These are phyloP conservation scores for Drosophila kohkoa DNA, from an alignment of 1,140 invertebrate genomes.

Conservation along the genomic window DNA sequence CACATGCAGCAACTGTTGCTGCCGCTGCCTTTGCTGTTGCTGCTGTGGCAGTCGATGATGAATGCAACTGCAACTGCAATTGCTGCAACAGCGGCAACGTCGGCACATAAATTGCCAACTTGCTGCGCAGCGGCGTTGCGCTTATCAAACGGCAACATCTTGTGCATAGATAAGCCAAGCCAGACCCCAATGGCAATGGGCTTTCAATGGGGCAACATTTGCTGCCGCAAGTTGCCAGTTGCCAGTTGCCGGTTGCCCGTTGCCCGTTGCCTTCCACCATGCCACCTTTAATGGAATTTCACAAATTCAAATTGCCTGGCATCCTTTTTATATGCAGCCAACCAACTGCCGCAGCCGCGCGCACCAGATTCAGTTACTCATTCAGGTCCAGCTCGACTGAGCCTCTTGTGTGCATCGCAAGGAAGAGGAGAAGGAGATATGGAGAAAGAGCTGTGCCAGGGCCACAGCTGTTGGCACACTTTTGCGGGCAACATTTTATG, in stretches of 20 bases:
- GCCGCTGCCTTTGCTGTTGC: neutral
- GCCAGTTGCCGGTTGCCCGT: slow-evolving; percentile 10
- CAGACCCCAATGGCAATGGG: slow-evolving; percentile 23
- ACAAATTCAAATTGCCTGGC: slow-evolving; percentile 82
- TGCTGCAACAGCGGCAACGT: slow-evolving; percentile 25
- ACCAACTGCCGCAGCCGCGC: slow-evolving; percentile 18
- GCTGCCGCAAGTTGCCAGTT: slow-evolving; percentile 29
- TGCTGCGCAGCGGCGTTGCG: slow-evolving; percentile 61
- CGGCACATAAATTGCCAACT: slow-evolving; percentile 76
- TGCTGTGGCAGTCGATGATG: slow-evolving; percentile 50
- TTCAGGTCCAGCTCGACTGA: slow-evolving; percentile 31
- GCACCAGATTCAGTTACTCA: slow-evolving; percentile 31
- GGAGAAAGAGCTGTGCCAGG: neutral
- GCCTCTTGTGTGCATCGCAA: neutral
- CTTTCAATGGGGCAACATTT: slow-evolving; percentile 35
- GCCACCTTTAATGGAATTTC: slow-evolving; percentile 71
- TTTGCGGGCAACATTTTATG: slow-evolving; percentile 77
- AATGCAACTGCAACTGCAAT: slow-evolving; percentile 64
- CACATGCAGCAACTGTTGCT: slow-evolving; percentile 69
- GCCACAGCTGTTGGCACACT: slow-evolving; percentile 68
- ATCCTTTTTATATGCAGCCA: slow-evolving; percentile 70
- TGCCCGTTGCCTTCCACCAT: neutral
- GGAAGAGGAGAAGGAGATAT: too few species aligned
- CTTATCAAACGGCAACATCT: slow-evolving; percentile 82
- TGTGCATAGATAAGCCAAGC: slow-evolving; percentile 77